Base-by-base conservation (phyloP, 2,888 invertebrate species). In the Brachypterus glaber region DNA sequence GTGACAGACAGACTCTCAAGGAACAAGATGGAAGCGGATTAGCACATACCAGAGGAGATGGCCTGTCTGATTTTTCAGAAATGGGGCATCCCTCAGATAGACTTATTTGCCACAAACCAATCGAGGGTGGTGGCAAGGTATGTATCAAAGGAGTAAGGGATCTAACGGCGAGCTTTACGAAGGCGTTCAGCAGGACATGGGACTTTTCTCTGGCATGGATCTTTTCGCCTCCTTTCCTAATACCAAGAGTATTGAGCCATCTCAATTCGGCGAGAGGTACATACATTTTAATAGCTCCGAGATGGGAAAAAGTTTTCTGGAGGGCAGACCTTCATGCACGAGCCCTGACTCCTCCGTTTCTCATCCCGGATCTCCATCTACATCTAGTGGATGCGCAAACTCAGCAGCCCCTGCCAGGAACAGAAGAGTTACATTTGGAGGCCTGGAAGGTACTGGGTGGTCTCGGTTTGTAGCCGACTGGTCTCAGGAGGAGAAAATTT, bases 211-310 rank as follows among this genome's bases (percentile, higher is more conserved):
- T 48, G 13, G 44, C 47, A 1, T 58, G 56, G 47, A 36, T 55
- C 4, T 57, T 58, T 32, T 54, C 57, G 2, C 57, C 57, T 3
- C 58, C 55, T 9, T 35, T 40, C 4, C 40, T 55, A 14, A 47
- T 55, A 1, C 55, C 55, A 4, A 29, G 43, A 18, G 50, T 57
- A 1, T 44, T 53, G n/a, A 26, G 30, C 2, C 52, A 55, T 25
- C 43, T 55, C 4, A 50, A 53, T 37, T 30, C 32, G 5, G 46
- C 51, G 4, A 35, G 25, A 26, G 52, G 54, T 8, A 33, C 25
- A 8, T 54, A 51, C 37, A 45, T 56, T 4, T 18, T 57, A 21
- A 41, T 56, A 33, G 50, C 48, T 2, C 44, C 45, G 9, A 49
- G 51, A 26, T 45, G 51, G 40, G 35, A 44, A 14, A 45, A 27